phyloP scores from a whole-genome alignment of 2,888 invertebrate genomes.

The Eupithecia tripunctaria region DNA sequence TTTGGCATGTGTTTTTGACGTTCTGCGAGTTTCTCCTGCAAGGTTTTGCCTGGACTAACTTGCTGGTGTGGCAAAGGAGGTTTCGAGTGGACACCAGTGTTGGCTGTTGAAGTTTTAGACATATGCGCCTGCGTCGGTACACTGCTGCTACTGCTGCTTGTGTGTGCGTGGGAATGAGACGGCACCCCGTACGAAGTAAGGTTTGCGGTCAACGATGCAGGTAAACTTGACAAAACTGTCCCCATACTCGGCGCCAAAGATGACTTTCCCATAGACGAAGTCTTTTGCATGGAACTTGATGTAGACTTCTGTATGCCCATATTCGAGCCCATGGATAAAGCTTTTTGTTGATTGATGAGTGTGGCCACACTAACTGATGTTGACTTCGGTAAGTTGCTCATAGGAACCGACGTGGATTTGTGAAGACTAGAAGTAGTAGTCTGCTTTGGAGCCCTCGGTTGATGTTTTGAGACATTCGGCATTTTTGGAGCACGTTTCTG shows the following conservation, averaged over 20 bases:
- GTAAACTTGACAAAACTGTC: slow-evolving; percentile 68
- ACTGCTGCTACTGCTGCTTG: slow-evolving; percentile 41
- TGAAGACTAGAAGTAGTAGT: slow-evolving; percentile 40
- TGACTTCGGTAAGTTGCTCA: slow-evolving; percentile 17
- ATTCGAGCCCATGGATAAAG: slow-evolving; percentile 18
- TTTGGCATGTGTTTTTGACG: slow-evolving; percentile 82
- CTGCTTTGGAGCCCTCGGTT: slow-evolving; percentile 15
- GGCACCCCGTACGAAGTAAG: slow-evolving; percentile 56
- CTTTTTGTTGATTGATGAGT: slow-evolving; percentile 19
- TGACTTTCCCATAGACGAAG: slow-evolving; percentile 24
- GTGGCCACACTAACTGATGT: slow-evolving; percentile 17
- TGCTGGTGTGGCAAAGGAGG: slow-evolving; percentile 74
- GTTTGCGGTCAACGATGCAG: slow-evolving; percentile 70
- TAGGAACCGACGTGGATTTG: slow-evolving; percentile 47
- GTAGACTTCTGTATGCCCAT: slow-evolving; percentile 27
- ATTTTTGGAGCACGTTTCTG: slow-evolving; percentile 73
- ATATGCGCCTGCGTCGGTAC: slow-evolving; percentile 68
- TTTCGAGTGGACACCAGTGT: slow-evolving; percentile 65
- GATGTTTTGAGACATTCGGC: slow-evolving; percentile 35
- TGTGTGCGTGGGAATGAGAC: slow-evolving; percentile 29
- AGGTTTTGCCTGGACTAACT: slow-evolving; percentile 85
- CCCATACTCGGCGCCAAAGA: slow-evolving; percentile 71
- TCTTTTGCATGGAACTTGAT: slow-evolving; percentile 15
- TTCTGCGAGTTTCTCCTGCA: slow-evolving; percentile 88
- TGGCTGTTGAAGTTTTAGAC: slow-evolving; percentile 61